A percentile compares a stretch with the other conserved stretches of the same genome.
Conservation (phyloP, 1,140 invertebrate genomes). For the Eumaeus atala region DNA sequence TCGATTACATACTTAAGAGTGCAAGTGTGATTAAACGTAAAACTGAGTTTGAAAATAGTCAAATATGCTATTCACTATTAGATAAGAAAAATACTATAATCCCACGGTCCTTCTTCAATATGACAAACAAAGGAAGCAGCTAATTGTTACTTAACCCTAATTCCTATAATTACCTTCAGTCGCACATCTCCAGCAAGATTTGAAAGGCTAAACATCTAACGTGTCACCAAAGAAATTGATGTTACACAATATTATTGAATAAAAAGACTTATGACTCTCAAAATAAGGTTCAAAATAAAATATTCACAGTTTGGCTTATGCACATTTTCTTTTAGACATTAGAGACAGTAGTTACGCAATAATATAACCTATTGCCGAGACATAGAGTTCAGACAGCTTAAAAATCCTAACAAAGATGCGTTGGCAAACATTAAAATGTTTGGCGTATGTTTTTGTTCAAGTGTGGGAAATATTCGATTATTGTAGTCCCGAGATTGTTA, state of each 20-base stretch:
- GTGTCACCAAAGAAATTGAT: constrained; percentile 4
- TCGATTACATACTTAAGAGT: too few species aligned
- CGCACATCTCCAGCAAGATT: constrained; percentile 24
- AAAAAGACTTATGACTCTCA: neutral
- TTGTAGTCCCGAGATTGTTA: neutral
- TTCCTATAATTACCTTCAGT: constrained; percentile 56
- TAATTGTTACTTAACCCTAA: constrained; percentile 67
- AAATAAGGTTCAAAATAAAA: neutral
- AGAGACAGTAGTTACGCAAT: too few species aligned
- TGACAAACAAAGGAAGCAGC: constrained; percentile 52
- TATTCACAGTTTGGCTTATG: neutral
- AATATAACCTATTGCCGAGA: too few species aligned
- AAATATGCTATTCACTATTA: neutral
- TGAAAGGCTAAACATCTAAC: constrained; percentile 8
- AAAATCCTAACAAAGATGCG: constrained; percentile 22
- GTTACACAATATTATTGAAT: neutral
- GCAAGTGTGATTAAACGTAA: too few species aligned
- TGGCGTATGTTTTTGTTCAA: constrained; percentile 39
- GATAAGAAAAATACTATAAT: constrained; percentile 19
- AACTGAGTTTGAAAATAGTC: too few species aligned
- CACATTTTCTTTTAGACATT: constrained; percentile 38
- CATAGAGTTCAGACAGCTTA: too few species aligned
- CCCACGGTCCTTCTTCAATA: constrained; percentile 43
- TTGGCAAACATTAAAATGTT: constrained; percentile 38
- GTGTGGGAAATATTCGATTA: constrained; percentile 40